A percentile compares a stretch with the other conserved stretches of the same genome.
These are phyloP conservation scores for Erinaceus europaeus DNA, from an alignment of 2,113 vertebrate genomes.

Conservation along the genomic window DNA sequence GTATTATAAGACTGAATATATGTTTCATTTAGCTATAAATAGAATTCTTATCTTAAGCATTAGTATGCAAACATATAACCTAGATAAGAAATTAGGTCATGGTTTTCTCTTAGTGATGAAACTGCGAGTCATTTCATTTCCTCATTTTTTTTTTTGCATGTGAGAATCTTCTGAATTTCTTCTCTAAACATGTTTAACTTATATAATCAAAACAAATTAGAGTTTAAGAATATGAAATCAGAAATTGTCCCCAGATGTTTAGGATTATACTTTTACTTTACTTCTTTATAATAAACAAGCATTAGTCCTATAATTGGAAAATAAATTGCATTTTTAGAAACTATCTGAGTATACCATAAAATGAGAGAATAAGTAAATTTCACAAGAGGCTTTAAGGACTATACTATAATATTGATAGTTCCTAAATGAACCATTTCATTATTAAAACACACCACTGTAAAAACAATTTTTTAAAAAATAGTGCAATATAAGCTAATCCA, in stretches of 20 bases:
- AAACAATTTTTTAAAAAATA: neutral
- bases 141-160: neutral
- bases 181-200: constrained; percentile 32
- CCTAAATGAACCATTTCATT: neutral
- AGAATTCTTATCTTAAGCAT: neutral
- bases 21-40: neutral
- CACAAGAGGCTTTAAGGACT: neutral
- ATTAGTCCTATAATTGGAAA: constrained; percentile 44
- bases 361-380: constrained; percentile 20
- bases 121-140: constrained; percentile 6
- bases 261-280: neutral
- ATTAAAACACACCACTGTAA: neutral
- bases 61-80: neutral
- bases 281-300: constrained; percentile 24
- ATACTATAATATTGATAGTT: neutral
- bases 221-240: constrained; percentile 33
- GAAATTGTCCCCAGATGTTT: neutral
- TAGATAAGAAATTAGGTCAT: no score
- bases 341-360: neutral
- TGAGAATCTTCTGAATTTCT: constrained; percentile 36
- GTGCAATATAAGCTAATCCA: neutral
- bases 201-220: constrained; percentile 38
- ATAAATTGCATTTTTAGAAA: constrained; percentile 44
- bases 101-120: neutral
- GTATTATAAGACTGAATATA: neutral